phyloP scores from a whole-genome alignment of 1,140 invertebrate genomes.

The Meteorus sp. region DNA sequence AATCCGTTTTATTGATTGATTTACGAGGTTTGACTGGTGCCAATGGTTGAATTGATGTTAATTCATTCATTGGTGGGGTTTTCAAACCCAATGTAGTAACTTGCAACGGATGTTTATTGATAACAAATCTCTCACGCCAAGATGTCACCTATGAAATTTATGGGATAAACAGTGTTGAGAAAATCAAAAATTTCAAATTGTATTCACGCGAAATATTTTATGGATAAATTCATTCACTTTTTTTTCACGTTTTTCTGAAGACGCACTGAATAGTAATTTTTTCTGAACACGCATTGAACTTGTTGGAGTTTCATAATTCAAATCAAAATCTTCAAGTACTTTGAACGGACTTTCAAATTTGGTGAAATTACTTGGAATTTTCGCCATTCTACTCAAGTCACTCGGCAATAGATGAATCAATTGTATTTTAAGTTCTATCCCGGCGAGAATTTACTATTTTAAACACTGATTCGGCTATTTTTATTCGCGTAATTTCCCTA shows the following conservation, averaged over 20 bases:
- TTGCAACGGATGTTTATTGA: conserved; percentile 17
- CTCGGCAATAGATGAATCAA: background rate
- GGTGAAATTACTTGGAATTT: background rate
- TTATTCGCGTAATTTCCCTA: background rate
- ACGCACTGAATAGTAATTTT: background rate
- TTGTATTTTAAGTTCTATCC: too few relatives aligned
- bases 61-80: conserved; percentile 3
- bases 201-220: conserved; percentile 1
- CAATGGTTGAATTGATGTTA: conserved; percentile 17
- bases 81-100: conserved; percentile 6
- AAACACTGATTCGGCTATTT: too few relatives aligned
- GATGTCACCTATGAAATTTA: background rate
- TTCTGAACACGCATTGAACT: conserved; percentile 1
- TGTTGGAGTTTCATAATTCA: conserved; percentile 15
- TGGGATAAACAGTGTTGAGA: conserved; percentile 12
- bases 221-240: background rate
- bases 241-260: background rate
- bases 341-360: conserved; percentile 11
- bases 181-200: background rate
- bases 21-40: conserved; percentile 37
- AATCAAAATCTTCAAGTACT: conserved; percentile 5
- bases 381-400: background rate
- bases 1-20: conserved; percentile 21
- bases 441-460: too few relatives aligned
- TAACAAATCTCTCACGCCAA: background rate